Evolutionary conservation across 2,888 invertebrate species (phyloP), one percentile per base, ranked within the genome.

Genomic region (Hirtodrosophila histrioides): DNA sequence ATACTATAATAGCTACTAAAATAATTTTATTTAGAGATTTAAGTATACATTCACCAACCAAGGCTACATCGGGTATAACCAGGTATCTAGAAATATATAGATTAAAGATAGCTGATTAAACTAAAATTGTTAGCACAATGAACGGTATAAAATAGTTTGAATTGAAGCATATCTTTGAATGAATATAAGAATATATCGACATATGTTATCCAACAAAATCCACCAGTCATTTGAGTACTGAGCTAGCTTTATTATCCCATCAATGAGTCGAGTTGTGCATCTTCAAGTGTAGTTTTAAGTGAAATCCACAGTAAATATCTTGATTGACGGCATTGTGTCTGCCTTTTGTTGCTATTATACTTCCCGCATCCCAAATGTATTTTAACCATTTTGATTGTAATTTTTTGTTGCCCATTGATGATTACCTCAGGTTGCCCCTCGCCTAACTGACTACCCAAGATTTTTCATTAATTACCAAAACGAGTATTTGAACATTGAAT

Each of bases 401-500:
- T 71, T 60, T 69, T 44, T 39, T 67, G 56, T 48, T 57, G 61
- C 33, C 56, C 73, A 74, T 74, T 74, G 77, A 76, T 73, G 71
- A 70, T 51, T 75, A 55, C 54, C 51, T 27, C 43, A 45, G 11
- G n/a, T 45, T 12, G 27, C 40, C 12, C 48, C 37, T 39, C 36
- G 33, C 11, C 48, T 54, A 17, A 1, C 17, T 44, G 29, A 39
- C 71, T 27, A 40, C 12, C 12, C 44, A 45, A 48, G 37, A 36
- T 48, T 72, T 65, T 64, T 70, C 75, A 71, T 81, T 80, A 80
- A 75, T 84, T 78, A 78, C 76, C 71, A 56, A 85, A 82, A 84
- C 81, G 71, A 62, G 85, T 81, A 62, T 83, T 54, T 51, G 69
- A 51, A 60, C 61, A 64, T 66, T 64, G 63, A 51, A 64, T 66